Percentiles rank a stretch among this genome's conserved stretches.
These are phyloP conservation scores for Drepana falcataria DNA, from an alignment of 2,888 invertebrate genomes.

Conservation along the genomic window DNA sequence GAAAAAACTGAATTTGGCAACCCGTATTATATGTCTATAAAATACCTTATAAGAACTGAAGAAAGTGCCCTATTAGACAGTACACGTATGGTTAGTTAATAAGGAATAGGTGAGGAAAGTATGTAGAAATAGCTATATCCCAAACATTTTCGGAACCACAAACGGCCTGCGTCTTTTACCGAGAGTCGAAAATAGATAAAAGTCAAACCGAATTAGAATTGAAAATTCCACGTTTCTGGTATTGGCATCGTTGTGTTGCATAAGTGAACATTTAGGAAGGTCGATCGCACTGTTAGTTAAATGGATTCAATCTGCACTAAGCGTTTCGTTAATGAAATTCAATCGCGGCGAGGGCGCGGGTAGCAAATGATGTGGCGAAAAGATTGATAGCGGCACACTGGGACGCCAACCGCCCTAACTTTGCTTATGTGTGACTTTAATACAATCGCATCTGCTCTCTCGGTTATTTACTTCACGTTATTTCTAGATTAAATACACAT, in stretches of 20 bases:
- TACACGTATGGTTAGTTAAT: too few relatives aligned
- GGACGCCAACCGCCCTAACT: conserved; percentile 12
- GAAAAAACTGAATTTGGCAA: too few relatives aligned
- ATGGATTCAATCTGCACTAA: conserved; percentile 77
- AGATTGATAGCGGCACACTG: conserved; percentile 65
- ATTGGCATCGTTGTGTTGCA: conserved; percentile 34
- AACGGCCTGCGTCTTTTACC: not conserved
- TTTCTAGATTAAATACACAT: not conserved
- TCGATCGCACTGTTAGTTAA: conserved; percentile 67
- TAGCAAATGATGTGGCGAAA: conserved; percentile 77
- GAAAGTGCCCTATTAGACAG: too few relatives aligned
- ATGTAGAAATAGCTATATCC: too few relatives aligned
- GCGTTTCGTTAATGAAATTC: conserved; percentile 78
- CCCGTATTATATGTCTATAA: too few relatives aligned
- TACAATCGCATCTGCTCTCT: conserved; percentile 5
- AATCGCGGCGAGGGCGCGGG: conserved; percentile 64
- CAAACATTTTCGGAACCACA: too few relatives aligned
- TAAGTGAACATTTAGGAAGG: conserved; percentile 42
- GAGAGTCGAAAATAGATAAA: conserved; percentile 11
- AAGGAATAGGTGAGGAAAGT: too few relatives aligned
- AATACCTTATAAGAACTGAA: too few relatives aligned
- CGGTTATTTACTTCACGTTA: not conserved
- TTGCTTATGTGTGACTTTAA: conserved; percentile 9
- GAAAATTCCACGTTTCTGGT: conserved; percentile 25
- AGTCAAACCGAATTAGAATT: conserved; percentile 32